Conservation (phyloP, 2,888 invertebrate species). For the Ophion ellenae region DNA sequence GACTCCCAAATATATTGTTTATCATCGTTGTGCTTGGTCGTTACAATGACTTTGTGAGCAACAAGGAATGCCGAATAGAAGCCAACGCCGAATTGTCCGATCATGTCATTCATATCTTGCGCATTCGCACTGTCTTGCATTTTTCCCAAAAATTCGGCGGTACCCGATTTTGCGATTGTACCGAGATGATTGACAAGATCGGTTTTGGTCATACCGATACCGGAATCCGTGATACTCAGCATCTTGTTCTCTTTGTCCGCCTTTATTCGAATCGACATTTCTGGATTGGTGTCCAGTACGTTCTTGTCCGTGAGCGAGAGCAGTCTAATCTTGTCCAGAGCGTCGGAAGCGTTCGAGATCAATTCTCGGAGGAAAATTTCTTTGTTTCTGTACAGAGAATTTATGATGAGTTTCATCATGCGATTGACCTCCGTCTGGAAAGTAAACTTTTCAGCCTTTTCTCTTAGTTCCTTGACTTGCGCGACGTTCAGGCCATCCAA, state of each 20-base stretch:
- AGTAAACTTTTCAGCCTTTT: slow-evolving; percentile 93
- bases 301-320: slow-evolving; percentile 94
- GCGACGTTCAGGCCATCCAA: slow-evolving; percentile 97
- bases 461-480: slow-evolving; percentile 95
- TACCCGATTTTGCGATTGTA: slow-evolving; percentile 99
- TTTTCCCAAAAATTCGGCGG: slow-evolving; percentile 97
- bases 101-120: slow-evolving; percentile 96
- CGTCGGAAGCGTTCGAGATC: slow-evolving; percentile 99
- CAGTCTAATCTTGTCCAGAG: slow-evolving; percentile 98
- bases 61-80: slow-evolving; percentile 99
- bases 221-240: slow-evolving; percentile 97
- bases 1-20: slow-evolving; percentile 99
- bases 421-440: slow-evolving; percentile 99
- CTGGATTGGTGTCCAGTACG: slow-evolving; percentile 91
- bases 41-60: slow-evolving; percentile 97
- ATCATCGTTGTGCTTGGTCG: slow-evolving; percentile 97
- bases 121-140: slow-evolving; percentile 89
- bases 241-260: slow-evolving; percentile 96
- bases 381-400: slow-evolving; percentile 99
- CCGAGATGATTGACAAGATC: slow-evolving; percentile 98
- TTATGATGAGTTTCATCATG: slow-evolving; percentile 99
- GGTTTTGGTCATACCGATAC: slow-evolving; percentile 98
- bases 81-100: slow-evolving; percentile 99
- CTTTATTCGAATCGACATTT: slow-evolving; percentile 91
- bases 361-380: slow-evolving; percentile 99